Percentiles rank a stretch among this genome's conserved stretches.
phyloP scores from a whole-genome alignment of 2,113 vertebrate species.

The Vireo altiloquus region DNA sequence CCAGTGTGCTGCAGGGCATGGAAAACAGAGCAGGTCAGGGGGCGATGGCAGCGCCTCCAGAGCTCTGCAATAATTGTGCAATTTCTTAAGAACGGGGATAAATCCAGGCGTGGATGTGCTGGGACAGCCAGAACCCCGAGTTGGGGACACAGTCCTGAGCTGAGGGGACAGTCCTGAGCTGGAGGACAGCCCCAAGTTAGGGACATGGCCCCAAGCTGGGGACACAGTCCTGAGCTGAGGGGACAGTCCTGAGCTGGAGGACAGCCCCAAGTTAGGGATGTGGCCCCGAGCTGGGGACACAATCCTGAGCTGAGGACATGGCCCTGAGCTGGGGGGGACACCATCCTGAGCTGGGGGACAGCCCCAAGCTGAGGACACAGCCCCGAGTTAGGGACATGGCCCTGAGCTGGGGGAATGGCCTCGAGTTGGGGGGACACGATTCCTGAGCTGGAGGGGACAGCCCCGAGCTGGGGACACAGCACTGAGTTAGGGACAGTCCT shows the following conservation, averaged over 20 bases:
- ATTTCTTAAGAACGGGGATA: neutral
- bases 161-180: neutral
- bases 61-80: neutral
- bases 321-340: neutral
- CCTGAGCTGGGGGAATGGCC: too few relatives aligned
- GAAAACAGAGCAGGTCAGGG: neutral
- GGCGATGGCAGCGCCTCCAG: neutral
- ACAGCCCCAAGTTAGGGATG: neutral
- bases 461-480: too few relatives aligned
- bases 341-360: accelerated
- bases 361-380: neutral
- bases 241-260: accelerated
- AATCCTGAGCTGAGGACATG: too few relatives aligned
- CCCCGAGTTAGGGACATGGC: too few relatives aligned
- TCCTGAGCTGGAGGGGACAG: too few relatives aligned
- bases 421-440: too few relatives aligned
- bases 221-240: accelerated
- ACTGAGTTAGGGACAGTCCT: neutral
- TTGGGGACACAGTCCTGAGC: neutral
- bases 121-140: neutral
- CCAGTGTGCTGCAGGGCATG: neutral
- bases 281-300: accelerated
- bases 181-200: neutral
- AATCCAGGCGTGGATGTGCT: accelerated
- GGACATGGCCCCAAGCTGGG: accelerated